A percentile compares a stretch with the other conserved stretches of the same genome.
phyloP scores from a whole-genome alignment of 2,113 vertebrate species.

The Leucosticte australis region DNA sequence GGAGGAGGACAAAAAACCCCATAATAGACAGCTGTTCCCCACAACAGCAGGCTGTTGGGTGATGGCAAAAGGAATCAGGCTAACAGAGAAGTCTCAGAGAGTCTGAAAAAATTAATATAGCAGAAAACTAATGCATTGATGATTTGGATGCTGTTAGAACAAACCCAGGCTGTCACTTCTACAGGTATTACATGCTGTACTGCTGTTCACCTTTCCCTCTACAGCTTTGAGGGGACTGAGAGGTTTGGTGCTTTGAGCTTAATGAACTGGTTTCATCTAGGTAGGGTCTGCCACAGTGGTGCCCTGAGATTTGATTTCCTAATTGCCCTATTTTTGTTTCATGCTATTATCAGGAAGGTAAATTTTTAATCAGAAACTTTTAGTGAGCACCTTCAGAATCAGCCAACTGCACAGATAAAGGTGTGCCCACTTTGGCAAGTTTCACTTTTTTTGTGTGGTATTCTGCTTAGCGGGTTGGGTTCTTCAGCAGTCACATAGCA shows the following conservation, averaged over 20 bases:
- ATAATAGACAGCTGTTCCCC: not conserved
- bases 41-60: not conserved
- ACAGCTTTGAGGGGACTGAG: not conserved
- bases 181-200: fast-evolving
- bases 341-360: not conserved
- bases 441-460: not conserved
- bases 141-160: not conserved
- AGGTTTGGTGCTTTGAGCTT: not conserved
- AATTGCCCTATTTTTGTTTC: not conserved
- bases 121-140: not conserved
- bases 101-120: not conserved
- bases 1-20: not conserved
- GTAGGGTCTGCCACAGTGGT: not conserved
- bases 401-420: not conserved
- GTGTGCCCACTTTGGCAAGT: not conserved
- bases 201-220: not conserved
- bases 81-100: not conserved
- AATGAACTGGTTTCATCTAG: not conserved
- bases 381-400: not conserved
- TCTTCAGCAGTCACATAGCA: not conserved
- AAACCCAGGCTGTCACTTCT: not conserved
- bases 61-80: not conserved
- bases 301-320: not conserved
- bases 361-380: not conserved
- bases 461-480: not conserved